Evolutionary conservation across 2,113 vertebrate species (phyloP).

Genomic region (Capreolus pygargus): DNA sequence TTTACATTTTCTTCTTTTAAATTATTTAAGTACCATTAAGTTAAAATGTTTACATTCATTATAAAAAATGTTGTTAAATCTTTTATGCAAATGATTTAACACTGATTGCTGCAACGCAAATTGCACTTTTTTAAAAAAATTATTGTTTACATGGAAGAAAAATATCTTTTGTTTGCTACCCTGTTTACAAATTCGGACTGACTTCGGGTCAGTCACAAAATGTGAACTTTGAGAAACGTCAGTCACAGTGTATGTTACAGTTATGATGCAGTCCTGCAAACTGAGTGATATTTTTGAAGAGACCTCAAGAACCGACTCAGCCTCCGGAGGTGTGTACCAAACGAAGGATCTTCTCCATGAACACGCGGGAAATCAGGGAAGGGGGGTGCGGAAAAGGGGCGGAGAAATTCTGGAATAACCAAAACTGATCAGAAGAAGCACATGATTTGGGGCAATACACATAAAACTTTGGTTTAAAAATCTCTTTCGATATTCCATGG

Average conservation of each 20-base stretch:
- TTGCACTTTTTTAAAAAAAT: slow-evolving; percentile 88
- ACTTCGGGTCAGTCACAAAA: slow-evolving; percentile 79
- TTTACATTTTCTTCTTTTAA: slow-evolving; percentile 87
- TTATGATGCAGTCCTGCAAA: slow-evolving; percentile 73
- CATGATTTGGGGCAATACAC: slow-evolving; percentile 35
- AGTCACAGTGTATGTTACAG: slow-evolving; percentile 81
- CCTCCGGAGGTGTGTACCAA: slow-evolving; percentile 76
- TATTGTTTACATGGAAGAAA: slow-evolving; percentile 88
- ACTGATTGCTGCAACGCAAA: slow-evolving; percentile 90
- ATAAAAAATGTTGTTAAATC: slow-evolving; percentile 89
- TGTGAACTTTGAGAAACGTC: slow-evolving; percentile 83
- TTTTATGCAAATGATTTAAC: slow-evolving; percentile 90
- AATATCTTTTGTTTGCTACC: slow-evolving; percentile 90
- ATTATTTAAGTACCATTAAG: slow-evolving; percentile 93
- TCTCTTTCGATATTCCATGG: slow-evolving; percentile 44
- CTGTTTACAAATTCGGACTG: slow-evolving; percentile 89
- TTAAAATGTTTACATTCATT: slow-evolving; percentile 90
- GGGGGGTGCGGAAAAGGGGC: background rate
- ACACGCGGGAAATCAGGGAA: slow-evolving; percentile 36
- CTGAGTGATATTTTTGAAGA: slow-evolving; percentile 71
- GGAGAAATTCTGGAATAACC: slow-evolving; percentile 71
- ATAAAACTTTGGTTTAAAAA: slow-evolving; percentile 24
- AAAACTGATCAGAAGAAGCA: slow-evolving; percentile 29
- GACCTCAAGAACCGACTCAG: slow-evolving; percentile 62
- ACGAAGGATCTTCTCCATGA: slow-evolving; percentile 72